Evolutionary conservation across 2,113 vertebrate species (phyloP).

Genomic region (Catharus fuscescens): DNA sequence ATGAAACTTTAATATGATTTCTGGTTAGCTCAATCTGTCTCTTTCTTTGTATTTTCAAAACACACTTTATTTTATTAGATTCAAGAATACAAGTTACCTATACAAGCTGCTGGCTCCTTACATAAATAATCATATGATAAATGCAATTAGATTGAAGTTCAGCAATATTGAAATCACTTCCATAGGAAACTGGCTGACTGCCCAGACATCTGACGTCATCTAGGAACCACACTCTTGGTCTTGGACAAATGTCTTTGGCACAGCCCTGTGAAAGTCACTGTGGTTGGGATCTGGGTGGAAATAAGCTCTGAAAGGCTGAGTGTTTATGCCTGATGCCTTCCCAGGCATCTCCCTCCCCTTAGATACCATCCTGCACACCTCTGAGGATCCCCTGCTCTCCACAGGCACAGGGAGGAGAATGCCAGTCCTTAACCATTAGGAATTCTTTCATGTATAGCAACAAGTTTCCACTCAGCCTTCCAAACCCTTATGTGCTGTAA

Average conservation of each 20-base stretch:
- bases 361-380: not conserved
- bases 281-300: not conserved
- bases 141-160: constrained; percentile 28
- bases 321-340: not conserved
- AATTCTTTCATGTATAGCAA: not conserved
- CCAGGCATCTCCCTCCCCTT: not conserved
- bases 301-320: not conserved
- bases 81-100: not conserved
- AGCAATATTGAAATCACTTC: constrained; percentile 34
- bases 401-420: accelerated
- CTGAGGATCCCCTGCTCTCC: not conserved
- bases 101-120: not conserved
- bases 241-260: constrained; percentile 46
- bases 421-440: not conserved
- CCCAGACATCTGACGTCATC: constrained; percentile 31
- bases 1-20: constrained; percentile 9
- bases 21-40: not conserved
- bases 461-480: constrained; percentile 18
- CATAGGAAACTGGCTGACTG: constrained; percentile 38
- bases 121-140: constrained; percentile 26
- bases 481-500: not conserved
- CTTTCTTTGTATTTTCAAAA: not conserved
- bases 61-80: not conserved
- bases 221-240: not conserved
- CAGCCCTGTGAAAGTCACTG: constrained; percentile 6